These are phyloP conservation scores for Catharus minimus DNA, from an alignment of 2,113 vertebrate genomes.

Conservation along the genomic window DNA sequence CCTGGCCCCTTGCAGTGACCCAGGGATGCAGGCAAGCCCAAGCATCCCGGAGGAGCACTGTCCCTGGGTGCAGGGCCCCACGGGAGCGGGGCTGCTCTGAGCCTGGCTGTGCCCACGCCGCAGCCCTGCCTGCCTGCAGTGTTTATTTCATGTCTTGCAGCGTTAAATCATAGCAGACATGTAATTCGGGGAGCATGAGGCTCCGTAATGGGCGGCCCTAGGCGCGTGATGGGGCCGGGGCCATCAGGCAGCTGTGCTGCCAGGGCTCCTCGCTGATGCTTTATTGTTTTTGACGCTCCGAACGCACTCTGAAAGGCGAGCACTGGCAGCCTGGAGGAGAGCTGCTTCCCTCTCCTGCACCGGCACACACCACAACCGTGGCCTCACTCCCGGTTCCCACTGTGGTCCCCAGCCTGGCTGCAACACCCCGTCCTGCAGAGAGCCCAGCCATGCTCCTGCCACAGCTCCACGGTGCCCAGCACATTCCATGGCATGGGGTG, in stretches of 20 bases:
- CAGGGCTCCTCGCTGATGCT: slow-evolving; percentile 8
- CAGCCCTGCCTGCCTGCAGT: not conserved
- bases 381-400: not conserved
- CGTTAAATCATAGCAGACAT: slow-evolving; percentile 54
- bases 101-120: rapidly evolving
- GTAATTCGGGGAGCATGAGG: slow-evolving; percentile 21
- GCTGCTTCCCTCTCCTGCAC: not conserved
- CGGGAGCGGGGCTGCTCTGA: rapidly evolving
- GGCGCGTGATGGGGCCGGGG: not conserved
- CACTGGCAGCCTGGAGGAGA: not conserved
- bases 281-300: slow-evolving; percentile 53
- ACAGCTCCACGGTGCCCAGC: not conserved
- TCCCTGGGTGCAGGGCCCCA: not conserved
- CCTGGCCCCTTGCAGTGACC: rapidly evolving
- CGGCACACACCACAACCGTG: not conserved
- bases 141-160: not conserved
- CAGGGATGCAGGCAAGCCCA: rapidly evolving
- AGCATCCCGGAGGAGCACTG: not conserved
- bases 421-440: rapidly evolving
- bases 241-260: not conserved
- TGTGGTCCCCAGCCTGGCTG: not conserved
- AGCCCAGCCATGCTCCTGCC: not conserved
- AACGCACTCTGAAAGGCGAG: not conserved
- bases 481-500: rapidly evolving
- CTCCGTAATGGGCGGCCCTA: not conserved